Percentiles rank a stretch among this genome's conserved stretches.
These are phyloP conservation scores for Chrysochloris asiatica DNA, from an alignment of 2,113 vertebrate genomes.

Conservation along the genomic window DNA sequence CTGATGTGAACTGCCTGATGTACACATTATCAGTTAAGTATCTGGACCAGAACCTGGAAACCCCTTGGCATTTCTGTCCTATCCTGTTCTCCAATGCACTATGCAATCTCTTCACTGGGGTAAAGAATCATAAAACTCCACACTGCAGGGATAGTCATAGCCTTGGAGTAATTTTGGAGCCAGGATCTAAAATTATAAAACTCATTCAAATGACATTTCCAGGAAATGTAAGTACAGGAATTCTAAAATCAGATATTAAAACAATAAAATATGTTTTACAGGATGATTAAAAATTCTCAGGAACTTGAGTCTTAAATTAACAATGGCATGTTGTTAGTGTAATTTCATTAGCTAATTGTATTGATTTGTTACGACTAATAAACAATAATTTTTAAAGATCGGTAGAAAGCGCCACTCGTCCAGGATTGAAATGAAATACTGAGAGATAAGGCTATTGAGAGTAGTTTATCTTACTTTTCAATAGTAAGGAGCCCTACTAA, in stretches of 20 bases:
- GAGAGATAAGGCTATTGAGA: conserved; percentile 58
- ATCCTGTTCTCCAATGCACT: neutral
- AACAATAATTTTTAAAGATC: conserved; percentile 76
- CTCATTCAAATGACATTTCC: neutral
- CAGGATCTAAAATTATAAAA: neutral
- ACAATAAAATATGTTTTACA: neutral
- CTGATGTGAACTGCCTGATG: neutral
- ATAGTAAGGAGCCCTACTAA: too few species aligned
- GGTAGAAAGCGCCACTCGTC: conserved; percentile 71
- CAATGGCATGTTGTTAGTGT: conserved; percentile 74
- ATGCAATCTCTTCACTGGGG: neutral
- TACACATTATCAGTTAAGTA: neutral
- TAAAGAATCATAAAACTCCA: neutral
- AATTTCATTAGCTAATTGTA: conserved; percentile 78
- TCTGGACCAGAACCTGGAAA: neutral
- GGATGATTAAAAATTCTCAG: neutral
- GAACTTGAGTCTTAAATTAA: conserved; percentile 28
- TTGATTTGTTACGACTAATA: conserved; percentile 78
- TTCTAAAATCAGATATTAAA: neutral
- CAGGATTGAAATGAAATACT: conserved; percentile 79
- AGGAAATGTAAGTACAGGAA: neutral
- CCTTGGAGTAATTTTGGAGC: neutral
- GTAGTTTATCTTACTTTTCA: conserved; percentile 50
- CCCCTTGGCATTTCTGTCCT: neutral
- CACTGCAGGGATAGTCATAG: neutral